Conservation (phyloP, 2,888 invertebrate species). For the Oligia strigilis region DNA sequence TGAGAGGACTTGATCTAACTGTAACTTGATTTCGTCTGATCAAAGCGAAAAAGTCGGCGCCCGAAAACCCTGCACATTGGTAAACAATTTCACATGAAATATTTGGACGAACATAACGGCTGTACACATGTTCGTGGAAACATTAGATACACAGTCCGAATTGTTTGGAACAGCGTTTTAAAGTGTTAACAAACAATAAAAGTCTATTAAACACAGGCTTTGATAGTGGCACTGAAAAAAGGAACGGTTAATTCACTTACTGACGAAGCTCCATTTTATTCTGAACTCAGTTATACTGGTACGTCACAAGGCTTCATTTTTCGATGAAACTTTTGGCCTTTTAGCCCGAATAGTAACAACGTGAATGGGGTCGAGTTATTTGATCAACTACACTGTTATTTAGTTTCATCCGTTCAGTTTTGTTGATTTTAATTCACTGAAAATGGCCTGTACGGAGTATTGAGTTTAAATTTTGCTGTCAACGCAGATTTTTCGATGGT, state of each 20-base stretch:
- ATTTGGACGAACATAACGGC: constrained; percentile 19
- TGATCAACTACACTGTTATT: constrained; percentile 70
- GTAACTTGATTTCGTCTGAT: constrained; percentile 67
- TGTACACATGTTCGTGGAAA: constrained; percentile 8
- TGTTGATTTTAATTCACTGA: constrained; percentile 68
- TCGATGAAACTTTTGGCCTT: constrained; percentile 66
- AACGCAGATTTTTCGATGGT: constrained; percentile 32
- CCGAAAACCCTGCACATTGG: constrained; percentile 27
- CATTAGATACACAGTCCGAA: constrained; percentile 12
- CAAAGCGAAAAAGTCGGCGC: constrained; percentile 52
- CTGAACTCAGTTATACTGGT: constrained; percentile 59
- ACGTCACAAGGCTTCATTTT: constrained; percentile 63
- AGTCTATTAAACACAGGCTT: constrained; percentile 48
- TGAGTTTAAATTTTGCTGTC: constrained; percentile 37
- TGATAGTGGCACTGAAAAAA: constrained; percentile 47
- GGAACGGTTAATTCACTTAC: constrained; percentile 50
- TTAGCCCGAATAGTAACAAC: constrained; percentile 63
- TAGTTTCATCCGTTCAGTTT: constrained; percentile 66
- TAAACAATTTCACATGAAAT: constrained; percentile 42
- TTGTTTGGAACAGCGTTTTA: constrained; percentile 31
- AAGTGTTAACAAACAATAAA: constrained; percentile 50
- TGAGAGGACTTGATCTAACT: constrained; percentile 66
- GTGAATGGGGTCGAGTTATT: constrained; percentile 69
- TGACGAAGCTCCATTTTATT: constrained; percentile 57
- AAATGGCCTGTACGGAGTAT: constrained; percentile 53